phyloP scores from a whole-genome alignment of 2,888 invertebrate genomes.

The Digitonthophagus gazella region DNA sequence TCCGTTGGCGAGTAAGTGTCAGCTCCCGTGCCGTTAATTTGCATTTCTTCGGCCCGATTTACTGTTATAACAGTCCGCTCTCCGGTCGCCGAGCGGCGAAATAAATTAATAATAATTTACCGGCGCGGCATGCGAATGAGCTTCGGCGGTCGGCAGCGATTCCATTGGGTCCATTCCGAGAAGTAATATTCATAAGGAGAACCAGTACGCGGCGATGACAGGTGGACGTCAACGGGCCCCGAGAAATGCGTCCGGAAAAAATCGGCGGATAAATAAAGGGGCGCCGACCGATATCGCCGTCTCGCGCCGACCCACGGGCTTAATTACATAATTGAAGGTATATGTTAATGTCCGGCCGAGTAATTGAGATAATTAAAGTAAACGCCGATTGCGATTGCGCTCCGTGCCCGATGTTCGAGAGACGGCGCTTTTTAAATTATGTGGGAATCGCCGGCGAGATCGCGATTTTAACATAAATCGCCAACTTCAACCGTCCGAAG shows the following conservation, averaged over 20 bases:
- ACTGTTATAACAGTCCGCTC: conserved; percentile 17
- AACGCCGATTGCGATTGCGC: conserved; percentile 3
- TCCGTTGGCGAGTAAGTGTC: neutral
- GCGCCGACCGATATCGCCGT: neutral
- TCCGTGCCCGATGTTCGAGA: neutral
- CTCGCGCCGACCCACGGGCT: neutral
- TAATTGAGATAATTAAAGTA: conserved; percentile 15
- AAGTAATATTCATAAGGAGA: conserved; percentile 33
- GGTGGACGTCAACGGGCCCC: conserved; percentile 24
- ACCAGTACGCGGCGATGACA: conserved; percentile 27
- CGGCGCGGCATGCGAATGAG: conserved; percentile 29
- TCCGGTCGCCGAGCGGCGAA: conserved; percentile 20
- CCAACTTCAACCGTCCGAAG: neutral
- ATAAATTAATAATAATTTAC: conserved; percentile 32
- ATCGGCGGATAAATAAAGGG: neutral
- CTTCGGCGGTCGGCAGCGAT: conserved; percentile 17
- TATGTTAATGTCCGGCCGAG: conserved; percentile 8
- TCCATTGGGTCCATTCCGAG: conserved; percentile 31
- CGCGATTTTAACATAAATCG: neutral
- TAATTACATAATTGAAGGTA: conserved; percentile 16
- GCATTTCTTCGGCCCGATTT: conserved; percentile 6
- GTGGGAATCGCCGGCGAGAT: neutral
- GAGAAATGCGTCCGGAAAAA: conserved; percentile 6
- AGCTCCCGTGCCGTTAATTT: conserved; percentile 3
- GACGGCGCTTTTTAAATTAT: neutral